Evolutionary conservation across 2,888 invertebrate genomes (phyloP).

Genomic region (Heteromyza rotundicornis): DNA sequence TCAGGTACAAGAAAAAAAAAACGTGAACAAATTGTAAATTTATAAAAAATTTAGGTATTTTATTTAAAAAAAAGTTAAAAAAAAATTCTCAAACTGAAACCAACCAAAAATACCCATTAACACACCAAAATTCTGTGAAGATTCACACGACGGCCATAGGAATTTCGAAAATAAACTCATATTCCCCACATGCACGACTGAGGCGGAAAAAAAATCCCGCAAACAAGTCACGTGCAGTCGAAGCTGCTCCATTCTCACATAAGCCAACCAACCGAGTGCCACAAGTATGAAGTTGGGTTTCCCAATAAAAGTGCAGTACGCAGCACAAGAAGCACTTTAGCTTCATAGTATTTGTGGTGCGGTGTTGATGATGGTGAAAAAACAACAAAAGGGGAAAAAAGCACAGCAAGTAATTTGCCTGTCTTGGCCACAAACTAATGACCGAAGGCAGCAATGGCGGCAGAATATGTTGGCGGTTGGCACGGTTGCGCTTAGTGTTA

Average conservation of each 20-base stretch:
- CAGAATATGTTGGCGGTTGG: not conserved
- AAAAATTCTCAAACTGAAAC: not conserved
- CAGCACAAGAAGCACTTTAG: too few relatives aligned
- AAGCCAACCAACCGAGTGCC: not conserved
- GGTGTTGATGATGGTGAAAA: not conserved
- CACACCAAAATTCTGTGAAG: slow-evolving; percentile 1
- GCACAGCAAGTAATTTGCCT: slow-evolving; percentile 13
- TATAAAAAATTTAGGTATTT: too few relatives aligned
- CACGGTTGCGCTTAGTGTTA: too few relatives aligned
- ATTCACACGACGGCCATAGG: not conserved
- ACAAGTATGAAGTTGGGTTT: too few relatives aligned
- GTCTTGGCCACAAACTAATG: slow-evolving; percentile 23
- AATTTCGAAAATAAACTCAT: not conserved
- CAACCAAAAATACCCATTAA: slow-evolving; percentile 6
- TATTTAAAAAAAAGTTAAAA: too few relatives aligned
- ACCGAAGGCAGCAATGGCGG: slow-evolving; percentile 10
- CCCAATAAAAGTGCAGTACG: too few relatives aligned
- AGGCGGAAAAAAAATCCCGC: slow-evolving; percentile 33
- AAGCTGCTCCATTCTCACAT: slow-evolving; percentile 29
- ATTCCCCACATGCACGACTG: not conserved
- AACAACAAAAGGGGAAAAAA: slow-evolving; percentile 2
- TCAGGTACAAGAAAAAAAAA: not conserved
- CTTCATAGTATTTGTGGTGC: too few relatives aligned
- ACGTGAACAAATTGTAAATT: slow-evolving; percentile 3
- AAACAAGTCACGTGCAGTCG: slow-evolving; percentile 49